phyloP scores from a whole-genome alignment of 2,888 invertebrate genomes.

The Pegoplata infirma region DNA sequence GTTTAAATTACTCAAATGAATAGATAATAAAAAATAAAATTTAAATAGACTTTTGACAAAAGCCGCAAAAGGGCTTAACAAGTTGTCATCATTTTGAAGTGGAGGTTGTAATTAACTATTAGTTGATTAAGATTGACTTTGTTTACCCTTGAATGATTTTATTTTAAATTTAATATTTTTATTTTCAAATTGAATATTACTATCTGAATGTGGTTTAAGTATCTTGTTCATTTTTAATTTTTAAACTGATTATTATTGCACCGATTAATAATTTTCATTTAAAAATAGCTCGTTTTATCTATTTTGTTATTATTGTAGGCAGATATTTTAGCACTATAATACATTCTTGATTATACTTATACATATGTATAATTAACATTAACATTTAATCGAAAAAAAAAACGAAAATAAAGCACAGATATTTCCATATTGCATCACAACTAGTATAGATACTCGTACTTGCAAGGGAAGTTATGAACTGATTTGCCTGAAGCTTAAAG shows the following conservation, averaged over 20 bases:
- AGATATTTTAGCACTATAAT: conserved; percentile 37
- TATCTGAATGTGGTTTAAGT: conserved; percentile 30
- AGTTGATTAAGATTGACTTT: conserved; percentile 48
- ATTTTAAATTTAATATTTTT: background rate
- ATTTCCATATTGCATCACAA: background rate
- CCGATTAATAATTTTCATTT: conserved; percentile 22
- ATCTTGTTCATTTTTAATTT: conserved; percentile 19
- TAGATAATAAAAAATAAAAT: background rate
- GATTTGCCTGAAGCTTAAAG: no score
- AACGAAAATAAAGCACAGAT: background rate
- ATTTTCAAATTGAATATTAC: background rate
- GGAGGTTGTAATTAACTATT: conserved; percentile 23
- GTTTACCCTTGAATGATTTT: conserved; percentile 46
- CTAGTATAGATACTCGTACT: background rate
- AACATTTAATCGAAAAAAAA: background rate
- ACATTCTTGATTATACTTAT: conserved; percentile 1
- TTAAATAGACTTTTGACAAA: background rate
- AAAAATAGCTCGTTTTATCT: background rate
- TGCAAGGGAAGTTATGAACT: no score
- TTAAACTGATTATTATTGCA: conserved; percentile 22
- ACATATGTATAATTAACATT: no score
- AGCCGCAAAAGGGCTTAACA: background rate
- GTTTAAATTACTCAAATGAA: background rate
- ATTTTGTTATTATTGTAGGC: conserved; percentile 40
- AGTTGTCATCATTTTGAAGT: conserved; percentile 20